These are phyloP conservation scores for Chroicocephalus ridibundus DNA, from an alignment of 2,113 vertebrate species.

Conservation along the genomic window DNA sequence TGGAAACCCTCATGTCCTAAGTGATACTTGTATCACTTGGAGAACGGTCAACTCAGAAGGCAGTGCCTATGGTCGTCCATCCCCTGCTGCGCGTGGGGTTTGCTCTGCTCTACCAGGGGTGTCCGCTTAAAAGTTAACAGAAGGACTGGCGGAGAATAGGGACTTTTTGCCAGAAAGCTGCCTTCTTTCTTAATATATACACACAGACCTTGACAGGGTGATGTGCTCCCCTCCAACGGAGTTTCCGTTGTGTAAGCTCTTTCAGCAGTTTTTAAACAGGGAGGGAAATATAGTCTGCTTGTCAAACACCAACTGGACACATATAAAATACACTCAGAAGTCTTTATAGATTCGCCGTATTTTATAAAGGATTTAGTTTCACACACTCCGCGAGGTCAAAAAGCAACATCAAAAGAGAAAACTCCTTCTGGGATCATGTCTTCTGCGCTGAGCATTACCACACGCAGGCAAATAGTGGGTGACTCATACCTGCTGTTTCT, in stretches of 20 bases:
- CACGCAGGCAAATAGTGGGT: conserved; percentile 19
- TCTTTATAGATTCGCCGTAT: conserved; percentile 27
- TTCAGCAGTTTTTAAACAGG: conserved; percentile 14
- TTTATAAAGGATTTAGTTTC: conserved; percentile 70
- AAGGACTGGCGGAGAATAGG: neutral
- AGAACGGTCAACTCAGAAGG: neutral
- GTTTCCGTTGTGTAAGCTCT: neutral
- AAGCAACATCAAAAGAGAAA: conserved; percentile 71
- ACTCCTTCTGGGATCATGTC: conserved; percentile 59
- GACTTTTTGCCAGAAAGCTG: neutral
- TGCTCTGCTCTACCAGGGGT: neutral
- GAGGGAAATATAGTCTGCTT: conserved; percentile 34
- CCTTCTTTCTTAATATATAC: neutral
- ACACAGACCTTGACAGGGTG: neutral
- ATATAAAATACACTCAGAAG: conserved; percentile 55
- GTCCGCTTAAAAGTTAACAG: neutral
- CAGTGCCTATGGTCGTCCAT: rapidly evolving
- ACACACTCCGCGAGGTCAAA: conserved; percentile 67
- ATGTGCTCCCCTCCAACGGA: neutral
- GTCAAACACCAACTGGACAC: conserved; percentile 60
- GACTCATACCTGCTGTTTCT: conserved; percentile 60
- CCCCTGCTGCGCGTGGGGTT: rapidly evolving
- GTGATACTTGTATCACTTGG: rapidly evolving
- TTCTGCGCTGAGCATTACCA: conserved; percentile 47
- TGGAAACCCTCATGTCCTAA: neutral